A percentile compares a stretch with the other conserved stretches of the same genome.
Conservation (phyloP, 1,140 invertebrate species). For the Sycophila sp. region DNA sequence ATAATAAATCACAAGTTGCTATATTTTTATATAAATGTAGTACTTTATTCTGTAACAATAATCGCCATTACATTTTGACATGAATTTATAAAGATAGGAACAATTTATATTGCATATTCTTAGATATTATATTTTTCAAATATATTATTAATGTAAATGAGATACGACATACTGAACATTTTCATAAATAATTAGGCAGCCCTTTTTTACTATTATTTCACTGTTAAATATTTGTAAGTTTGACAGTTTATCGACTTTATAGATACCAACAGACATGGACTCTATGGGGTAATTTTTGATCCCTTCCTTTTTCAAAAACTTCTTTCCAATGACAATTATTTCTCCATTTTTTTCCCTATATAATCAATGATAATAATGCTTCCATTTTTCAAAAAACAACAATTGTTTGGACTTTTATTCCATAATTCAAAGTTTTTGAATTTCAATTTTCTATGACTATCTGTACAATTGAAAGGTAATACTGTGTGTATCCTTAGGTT, state of each 20-base stretch:
- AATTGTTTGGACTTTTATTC: constrained; percentile 5
- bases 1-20: too few species aligned
- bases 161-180: background rate
- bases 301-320: background rate
- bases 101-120: too few species aligned
- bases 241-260: background rate
- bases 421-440: constrained; percentile 2
- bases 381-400: constrained; percentile 3
- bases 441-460: background rate
- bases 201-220: background rate
- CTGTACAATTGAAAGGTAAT: background rate
- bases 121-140: too few species aligned
- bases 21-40: too few species aligned
- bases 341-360: background rate
- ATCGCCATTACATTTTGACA: too few species aligned
- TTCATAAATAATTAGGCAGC: background rate
- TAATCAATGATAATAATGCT: background rate
- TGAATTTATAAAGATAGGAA: too few species aligned
- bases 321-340: background rate
- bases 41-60: too few species aligned
- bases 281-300: constrained; percentile 8
- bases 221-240: background rate
- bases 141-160: background rate
- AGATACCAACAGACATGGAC: constrained; percentile 2
- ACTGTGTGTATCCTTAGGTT: background rate